Evolutionary conservation across 53 echinoderm and acorn worm genomes (phyloP).

Genomic region (Apostichopus leukothele): DNA sequence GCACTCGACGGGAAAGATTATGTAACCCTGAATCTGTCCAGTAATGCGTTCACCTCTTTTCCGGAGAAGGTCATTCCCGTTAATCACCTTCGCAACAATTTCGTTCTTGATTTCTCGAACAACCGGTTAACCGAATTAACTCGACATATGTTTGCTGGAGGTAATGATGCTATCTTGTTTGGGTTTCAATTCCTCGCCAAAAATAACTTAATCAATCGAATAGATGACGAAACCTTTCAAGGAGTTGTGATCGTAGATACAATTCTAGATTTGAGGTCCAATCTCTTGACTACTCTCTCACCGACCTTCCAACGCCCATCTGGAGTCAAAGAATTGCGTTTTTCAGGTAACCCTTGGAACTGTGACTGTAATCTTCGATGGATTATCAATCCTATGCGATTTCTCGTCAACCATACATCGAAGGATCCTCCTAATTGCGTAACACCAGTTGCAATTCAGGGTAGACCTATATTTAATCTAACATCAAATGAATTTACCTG

Average conservation of each 20-base stretch:
- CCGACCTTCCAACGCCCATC: not conserved
- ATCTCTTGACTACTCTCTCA: conserved; percentile 8
- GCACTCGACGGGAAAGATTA: not conserved
- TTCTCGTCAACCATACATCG: not conserved
- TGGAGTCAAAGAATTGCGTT: not conserved
- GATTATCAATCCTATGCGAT: not conserved
- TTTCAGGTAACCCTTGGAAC: conserved; percentile 32
- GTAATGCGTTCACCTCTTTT: conserved; percentile 14
- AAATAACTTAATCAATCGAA: conserved; percentile 10
- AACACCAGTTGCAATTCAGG: not conserved
- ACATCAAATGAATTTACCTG: conserved; percentile 1
- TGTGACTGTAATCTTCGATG: conserved; percentile 39
- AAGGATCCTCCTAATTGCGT: not conserved
- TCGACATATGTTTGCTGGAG: conserved; percentile 9
- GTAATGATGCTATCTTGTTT: not conserved
- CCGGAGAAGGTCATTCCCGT: not conserved
- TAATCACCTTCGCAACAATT: not conserved
- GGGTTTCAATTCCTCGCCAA: not conserved
- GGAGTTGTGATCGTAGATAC: not conserved
- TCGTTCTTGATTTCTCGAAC: conserved; percentile 25
- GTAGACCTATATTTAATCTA: not conserved
- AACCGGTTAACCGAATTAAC: conserved; percentile 24
- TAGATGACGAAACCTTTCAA: conserved; percentile 8
- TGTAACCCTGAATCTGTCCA: conserved; percentile 17
- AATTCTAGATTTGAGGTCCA: conserved; percentile 16